These are phyloP conservation scores for Odontesthes bonariensis DNA, from an alignment of 2,113 vertebrate genomes.

Conservation along the genomic window DNA sequence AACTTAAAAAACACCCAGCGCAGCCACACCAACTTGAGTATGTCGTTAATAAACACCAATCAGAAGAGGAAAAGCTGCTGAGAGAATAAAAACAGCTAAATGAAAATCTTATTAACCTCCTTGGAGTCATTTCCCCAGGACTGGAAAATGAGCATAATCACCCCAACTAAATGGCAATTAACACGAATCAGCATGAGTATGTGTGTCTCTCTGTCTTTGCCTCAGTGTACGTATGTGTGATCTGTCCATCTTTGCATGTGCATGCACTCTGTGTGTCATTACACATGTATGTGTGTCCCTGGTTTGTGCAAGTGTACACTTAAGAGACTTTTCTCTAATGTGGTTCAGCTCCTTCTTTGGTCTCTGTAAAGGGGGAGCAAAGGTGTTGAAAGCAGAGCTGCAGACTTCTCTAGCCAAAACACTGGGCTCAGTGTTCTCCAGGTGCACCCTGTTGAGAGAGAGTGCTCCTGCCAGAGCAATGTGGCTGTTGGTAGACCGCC, in stretches of 20 bases:
- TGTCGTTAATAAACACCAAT: slow-evolving; percentile 66
- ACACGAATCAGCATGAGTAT: slow-evolving; percentile 42
- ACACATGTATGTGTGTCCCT: neutral
- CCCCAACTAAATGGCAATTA: slow-evolving; percentile 62
- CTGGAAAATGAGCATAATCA: slow-evolving; percentile 61
- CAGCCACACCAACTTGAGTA: slow-evolving; percentile 53
- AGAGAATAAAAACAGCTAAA: slow-evolving; percentile 70
- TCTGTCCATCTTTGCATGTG: neutral
- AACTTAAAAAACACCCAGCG: slow-evolving; percentile 61
- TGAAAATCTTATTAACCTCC: slow-evolving; percentile 64
- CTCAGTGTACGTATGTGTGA: neutral
- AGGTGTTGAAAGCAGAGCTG: slow-evolving; percentile 71
- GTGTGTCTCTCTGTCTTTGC: slow-evolving; percentile 21
- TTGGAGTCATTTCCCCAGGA: slow-evolving; percentile 55
- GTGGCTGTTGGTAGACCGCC: slow-evolving; percentile 75
- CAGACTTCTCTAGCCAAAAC: slow-evolving; percentile 60
- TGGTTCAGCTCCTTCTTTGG: slow-evolving; percentile 36
- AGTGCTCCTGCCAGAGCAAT: slow-evolving; percentile 54
- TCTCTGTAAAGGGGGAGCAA: slow-evolving; percentile 18
- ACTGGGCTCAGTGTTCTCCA: slow-evolving; percentile 73
- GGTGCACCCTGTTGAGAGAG: slow-evolving; percentile 69
- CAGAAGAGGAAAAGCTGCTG: slow-evolving; percentile 56
- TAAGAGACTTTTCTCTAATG: slow-evolving; percentile 12
- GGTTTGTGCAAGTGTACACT: slow-evolving; percentile 6
- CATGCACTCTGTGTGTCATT: neutral